phyloP scores from a whole-genome alignment of 2,113 vertebrate genomes.

The Melanocharis versteri region DNA sequence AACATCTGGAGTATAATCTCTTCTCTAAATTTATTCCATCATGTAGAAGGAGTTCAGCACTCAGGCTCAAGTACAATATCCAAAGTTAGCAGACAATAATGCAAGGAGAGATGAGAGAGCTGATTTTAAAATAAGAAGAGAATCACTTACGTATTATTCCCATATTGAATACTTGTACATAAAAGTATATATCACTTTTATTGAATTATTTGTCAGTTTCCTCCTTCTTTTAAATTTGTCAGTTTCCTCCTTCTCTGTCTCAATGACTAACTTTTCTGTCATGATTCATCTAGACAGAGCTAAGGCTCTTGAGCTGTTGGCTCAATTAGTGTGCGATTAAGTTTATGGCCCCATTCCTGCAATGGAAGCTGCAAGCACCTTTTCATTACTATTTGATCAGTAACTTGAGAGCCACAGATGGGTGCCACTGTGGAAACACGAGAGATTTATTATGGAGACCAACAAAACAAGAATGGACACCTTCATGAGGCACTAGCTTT shows the following conservation, averaged over 20 bases:
- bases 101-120: neutral
- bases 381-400: slow-evolving; percentile 43
- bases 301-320: neutral
- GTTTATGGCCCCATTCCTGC: neutral
- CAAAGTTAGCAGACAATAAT: neutral
- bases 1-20: neutral
- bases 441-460: neutral
- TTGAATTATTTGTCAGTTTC: neutral
- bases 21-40: neutral
- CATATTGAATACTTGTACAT: neutral
- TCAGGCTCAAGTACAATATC: neutral
- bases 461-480: neutral
- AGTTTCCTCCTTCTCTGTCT: neutral
- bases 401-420: neutral
- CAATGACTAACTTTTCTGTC: neutral
- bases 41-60: neutral
- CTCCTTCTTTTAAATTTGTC: neutral
- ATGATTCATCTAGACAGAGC: neutral
- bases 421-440: neutral
- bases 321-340: neutral
- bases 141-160: neutral
- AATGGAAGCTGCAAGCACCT: neutral
- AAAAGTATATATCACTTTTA: neutral
- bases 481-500: neutral
- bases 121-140: neutral